Base-by-base conservation (phyloP, 2,888 invertebrate genomes). In the Caenorhabditis sp. region DNA sequence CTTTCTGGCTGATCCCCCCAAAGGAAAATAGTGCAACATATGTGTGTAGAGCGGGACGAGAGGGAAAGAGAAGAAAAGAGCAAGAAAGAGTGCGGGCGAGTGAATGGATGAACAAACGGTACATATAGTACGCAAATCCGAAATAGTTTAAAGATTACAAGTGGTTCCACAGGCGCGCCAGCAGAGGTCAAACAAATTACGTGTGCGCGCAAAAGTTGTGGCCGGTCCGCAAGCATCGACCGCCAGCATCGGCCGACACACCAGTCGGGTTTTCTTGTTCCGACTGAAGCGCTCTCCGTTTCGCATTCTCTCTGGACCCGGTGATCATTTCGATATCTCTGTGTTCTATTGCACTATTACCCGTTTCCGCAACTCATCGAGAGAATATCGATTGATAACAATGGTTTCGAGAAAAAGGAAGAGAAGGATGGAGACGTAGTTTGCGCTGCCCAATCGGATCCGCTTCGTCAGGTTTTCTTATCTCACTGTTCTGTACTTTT, bases 171-270 rank as follows among this genome's bases (percentile, higher is more conserved):
- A 37, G 65, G 59, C 50, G 52, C 41, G 41, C 37, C 58, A 59
- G 52, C 26, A 59, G 68, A 68, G 68, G 68, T 68, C 68, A 68
- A 68, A 68, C 68, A 68, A 68, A 68, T 68, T 68, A 68, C 66
- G 46, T 56, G 48, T 39, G 66, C 50, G 52, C 58, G 58, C 45
- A 45, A 45, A 68, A 68, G 43, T 58, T 52, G 43, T 58, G 43
- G 68, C 48, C 43, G 43, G 52, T 1, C 35, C 52, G 24, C 46
- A 32, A 59, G 68, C 59, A 45, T 43, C 66, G 30, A 20, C 50
- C 53, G 45, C 43, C 37, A 55, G 24, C 56, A 22, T 58, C 56
- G 37, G 41, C 30, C 50, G 48, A 59, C 68, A 59, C 70, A 70
- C 70, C 70, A 59, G 70, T 70, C 70, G 70, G 26, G 53, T 59